Evolutionary conservation across 2,888 invertebrate genomes (phyloP), one percentile per base, ranked within the genome.

Genomic region (Strigamia transsilvanica): DNA sequence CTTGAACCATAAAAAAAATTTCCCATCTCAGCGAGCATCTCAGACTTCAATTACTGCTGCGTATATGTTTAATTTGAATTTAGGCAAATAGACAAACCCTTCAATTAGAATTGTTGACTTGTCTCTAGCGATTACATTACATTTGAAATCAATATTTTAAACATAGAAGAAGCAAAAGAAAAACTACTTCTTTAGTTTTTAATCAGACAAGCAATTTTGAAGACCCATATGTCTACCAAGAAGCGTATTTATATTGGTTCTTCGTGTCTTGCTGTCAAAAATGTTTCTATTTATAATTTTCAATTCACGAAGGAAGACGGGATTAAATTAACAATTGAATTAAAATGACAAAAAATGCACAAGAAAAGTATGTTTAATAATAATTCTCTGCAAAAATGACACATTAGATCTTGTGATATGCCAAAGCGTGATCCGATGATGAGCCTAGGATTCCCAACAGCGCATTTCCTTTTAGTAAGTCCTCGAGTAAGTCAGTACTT

Each of bases 401-500:
- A 73, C 32, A 73, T 73, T 32, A 73, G 32, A 2, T 32, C 7
- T n/a, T 32, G 13, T 13, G 27, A 32, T 12, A 73, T 12, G 73
- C 27, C 32, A 32, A 27, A 32, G 4, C 27, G 12, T 73, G 73
- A 73, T 73, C 27, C 7, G 12, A 15, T 27, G 73, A 73, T 73
- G 32, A 73, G 32, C 73, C 73, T 32, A 3, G 73, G 73, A 23
- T 73, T 73, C 15, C 32, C 73, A 73, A 32, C 0, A 23, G 73
- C 27, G 73, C 15, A 73, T 32, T 73, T 73, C 73, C 73, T 73
- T n/a, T 32, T 32, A 12, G 4, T 73, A 73, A 73, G 73, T 73
- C 73, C 21, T 15, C 38, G 9, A 38, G 38, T 38, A 38, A 38
- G 10, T 6, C 38, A 38, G 18, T 13, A 32, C 73, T 73, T 73